Evolutionary conservation across 2,113 vertebrate species (phyloP).

Genomic region (Triplophysa tibetana): DNA sequence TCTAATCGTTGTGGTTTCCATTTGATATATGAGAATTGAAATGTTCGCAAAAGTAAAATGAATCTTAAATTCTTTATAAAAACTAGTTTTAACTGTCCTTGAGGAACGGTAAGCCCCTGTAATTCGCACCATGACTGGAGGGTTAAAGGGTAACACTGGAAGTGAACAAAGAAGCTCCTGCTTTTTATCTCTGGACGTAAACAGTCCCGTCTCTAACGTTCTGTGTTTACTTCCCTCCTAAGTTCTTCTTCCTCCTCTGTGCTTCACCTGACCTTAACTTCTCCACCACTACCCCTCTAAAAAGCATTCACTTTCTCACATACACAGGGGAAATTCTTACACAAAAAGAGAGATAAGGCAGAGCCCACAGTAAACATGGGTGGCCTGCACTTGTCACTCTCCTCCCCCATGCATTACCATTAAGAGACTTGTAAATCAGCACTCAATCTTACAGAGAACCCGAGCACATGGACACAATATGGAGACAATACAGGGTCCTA

Average conservation of each 20-base stretch:
- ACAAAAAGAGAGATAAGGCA: constrained; percentile 53
- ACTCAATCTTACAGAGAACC: neutral
- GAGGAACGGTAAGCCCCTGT: no score
- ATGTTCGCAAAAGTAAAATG: no score
- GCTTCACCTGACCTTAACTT: constrained; percentile 55
- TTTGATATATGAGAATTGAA: no score
- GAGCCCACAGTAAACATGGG: constrained; percentile 67
- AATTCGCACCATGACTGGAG: no score
- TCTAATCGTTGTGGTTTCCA: no score
- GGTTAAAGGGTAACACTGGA: constrained; percentile 5
- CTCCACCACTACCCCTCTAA: neutral
- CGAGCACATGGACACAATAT: neutral
- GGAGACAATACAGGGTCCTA: no score
- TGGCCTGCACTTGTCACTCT: constrained; percentile 73
- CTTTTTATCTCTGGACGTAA: constrained; percentile 9
- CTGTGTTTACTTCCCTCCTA: constrained; percentile 24
- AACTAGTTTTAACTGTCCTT: no score
- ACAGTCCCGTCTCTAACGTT: constrained; percentile 5
- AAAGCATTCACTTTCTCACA: constrained; percentile 33
- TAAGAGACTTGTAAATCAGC: constrained; percentile 44
- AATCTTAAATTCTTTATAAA: no score
- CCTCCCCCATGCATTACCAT: constrained; percentile 63
- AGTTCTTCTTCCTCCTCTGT: constrained; percentile 18
- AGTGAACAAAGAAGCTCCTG: constrained; percentile 24
- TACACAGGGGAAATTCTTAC: constrained; percentile 59